Conservation (phyloP, 2,888 invertebrate species). For the Auanema freiburgensis region DNA sequence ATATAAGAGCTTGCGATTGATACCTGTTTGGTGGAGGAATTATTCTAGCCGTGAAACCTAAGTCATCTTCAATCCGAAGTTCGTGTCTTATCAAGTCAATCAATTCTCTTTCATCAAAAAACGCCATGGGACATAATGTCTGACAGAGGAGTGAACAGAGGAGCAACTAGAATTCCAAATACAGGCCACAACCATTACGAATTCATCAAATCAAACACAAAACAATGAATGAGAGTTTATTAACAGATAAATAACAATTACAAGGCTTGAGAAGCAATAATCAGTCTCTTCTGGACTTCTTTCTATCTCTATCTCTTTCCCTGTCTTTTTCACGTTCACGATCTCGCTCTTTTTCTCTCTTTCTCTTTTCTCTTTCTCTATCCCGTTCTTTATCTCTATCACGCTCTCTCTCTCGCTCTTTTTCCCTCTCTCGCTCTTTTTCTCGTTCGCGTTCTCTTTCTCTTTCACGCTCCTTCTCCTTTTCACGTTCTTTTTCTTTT, state of each 20-base stretch:
- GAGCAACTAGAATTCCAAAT: not conserved
- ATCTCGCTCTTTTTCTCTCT: not conserved
- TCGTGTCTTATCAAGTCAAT: constrained; percentile 40
- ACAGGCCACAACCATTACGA: not conserved
- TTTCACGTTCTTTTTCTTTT: constrained; percentile 18
- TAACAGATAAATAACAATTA: constrained; percentile 2
- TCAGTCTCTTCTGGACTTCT: not conserved
- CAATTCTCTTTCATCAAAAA: constrained; percentile 34
- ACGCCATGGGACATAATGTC: constrained; percentile 27
- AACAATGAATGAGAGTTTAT: not conserved
- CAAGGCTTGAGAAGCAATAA: not conserved
- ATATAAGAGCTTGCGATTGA: not conserved
- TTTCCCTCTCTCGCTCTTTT: constrained; percentile 1
- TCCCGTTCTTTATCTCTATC: not conserved
- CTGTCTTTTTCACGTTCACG: not conserved
- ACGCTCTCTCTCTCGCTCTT: not conserved
- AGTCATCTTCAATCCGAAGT: constrained; percentile 37
- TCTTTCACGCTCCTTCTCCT: constrained; percentile 25
- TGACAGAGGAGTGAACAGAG: not conserved
- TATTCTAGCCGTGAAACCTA: constrained; percentile 27
- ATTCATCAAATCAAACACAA: not conserved
- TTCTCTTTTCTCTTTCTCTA: not conserved
- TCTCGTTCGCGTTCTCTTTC: constrained; percentile 16
- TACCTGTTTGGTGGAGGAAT: constrained; percentile 22
- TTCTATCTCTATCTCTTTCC: not conserved